Percentiles rank a stretch among this genome's conserved stretches.
These are phyloP conservation scores for Nasonovia ribisnigri DNA, from an alignment of 2,888 invertebrate species.

Conservation along the genomic window DNA sequence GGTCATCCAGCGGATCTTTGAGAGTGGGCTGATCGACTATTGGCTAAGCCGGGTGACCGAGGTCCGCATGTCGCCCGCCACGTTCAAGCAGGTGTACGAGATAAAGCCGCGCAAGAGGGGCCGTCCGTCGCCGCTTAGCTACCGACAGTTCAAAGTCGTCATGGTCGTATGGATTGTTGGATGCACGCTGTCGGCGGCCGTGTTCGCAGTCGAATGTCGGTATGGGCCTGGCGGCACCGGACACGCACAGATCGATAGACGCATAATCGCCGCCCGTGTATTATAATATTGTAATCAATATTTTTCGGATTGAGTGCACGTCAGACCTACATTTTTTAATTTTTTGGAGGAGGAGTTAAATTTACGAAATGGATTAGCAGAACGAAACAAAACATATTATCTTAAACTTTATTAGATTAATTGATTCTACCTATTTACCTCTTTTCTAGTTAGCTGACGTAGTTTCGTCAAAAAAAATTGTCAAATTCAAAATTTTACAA, in stretches of 20 bases:
- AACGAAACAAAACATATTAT: too few relatives aligned
- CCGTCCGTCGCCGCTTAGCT: constrained; percentile 56
- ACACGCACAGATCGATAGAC: background rate
- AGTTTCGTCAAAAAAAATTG: too few relatives aligned
- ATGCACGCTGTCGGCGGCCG: constrained; percentile 35
- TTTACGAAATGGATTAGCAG: too few relatives aligned
- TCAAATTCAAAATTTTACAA: too few relatives aligned
- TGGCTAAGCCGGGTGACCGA: constrained; percentile 66
- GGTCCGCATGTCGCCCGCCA: constrained; percentile 42
- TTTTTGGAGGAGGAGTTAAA: too few relatives aligned
- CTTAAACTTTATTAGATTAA: too few relatives aligned
- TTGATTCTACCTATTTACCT: too few relatives aligned
- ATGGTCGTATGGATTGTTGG: constrained; percentile 64
- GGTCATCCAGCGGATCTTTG: constrained; percentile 63
- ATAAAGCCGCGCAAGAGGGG: constrained; percentile 50
- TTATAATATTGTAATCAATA: too few relatives aligned
- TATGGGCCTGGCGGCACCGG: background rate
- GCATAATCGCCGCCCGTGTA: background rate
- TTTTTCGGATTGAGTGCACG: too few relatives aligned
- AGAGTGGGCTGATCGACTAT: constrained; percentile 66
- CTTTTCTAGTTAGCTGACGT: too few relatives aligned
- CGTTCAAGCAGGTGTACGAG: constrained; percentile 66
- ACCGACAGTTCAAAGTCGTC: constrained; percentile 62
- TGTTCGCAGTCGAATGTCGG: constrained; percentile 59
- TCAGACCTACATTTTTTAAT: too few relatives aligned